phyloP scores from a whole-genome alignment of 2,797 vertebrate genomes.

The Borostomias antarcticus region DNA sequence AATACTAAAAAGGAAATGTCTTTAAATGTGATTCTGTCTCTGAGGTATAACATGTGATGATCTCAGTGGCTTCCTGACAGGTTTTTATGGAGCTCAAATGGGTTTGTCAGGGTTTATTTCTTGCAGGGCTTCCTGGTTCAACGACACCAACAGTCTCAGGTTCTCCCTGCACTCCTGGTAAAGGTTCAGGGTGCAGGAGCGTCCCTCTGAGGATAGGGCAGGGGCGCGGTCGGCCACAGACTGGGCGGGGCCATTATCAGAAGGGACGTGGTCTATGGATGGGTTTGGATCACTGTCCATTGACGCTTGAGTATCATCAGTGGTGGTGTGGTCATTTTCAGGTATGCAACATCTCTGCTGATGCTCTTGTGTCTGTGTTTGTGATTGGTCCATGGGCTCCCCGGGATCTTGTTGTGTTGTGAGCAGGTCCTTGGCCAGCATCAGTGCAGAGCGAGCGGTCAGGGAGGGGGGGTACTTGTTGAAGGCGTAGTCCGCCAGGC shows the following conservation, averaged over 20 bases:
- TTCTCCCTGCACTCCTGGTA: slow-evolving; percentile 81
- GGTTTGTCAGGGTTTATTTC: slow-evolving; percentile 39
- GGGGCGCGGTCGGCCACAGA: background rate
- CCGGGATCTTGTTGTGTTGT: slow-evolving; percentile 6
- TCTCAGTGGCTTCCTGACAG: background rate
- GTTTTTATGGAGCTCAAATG: background rate
- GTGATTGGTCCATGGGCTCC: background rate
- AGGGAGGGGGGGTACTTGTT: slow-evolving; percentile 85
- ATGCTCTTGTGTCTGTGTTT: slow-evolving; percentile 11
- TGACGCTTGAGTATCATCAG: background rate
- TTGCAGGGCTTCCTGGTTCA: slow-evolving; percentile 79
- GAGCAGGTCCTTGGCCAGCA: slow-evolving; percentile 79
- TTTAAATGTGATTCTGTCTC: background rate
- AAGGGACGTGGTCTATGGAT: background rate
- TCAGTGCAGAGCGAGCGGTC: slow-evolving; percentile 82
- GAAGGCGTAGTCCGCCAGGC: slow-evolving; percentile 91
- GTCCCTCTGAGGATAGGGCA: background rate
- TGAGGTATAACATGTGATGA: too few relatives aligned
- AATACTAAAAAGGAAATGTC: background rate
- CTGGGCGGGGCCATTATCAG: background rate
- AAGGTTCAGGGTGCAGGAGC: slow-evolving; percentile 36
- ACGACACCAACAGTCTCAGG: slow-evolving; percentile 82
- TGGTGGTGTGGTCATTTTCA: slow-evolving; percentile 17
- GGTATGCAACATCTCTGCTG: background rate
- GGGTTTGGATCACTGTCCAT: background rate